Evolutionary conservation across 2,888 invertebrate genomes (phyloP).

Genomic region (Polia nebulosa): DNA sequence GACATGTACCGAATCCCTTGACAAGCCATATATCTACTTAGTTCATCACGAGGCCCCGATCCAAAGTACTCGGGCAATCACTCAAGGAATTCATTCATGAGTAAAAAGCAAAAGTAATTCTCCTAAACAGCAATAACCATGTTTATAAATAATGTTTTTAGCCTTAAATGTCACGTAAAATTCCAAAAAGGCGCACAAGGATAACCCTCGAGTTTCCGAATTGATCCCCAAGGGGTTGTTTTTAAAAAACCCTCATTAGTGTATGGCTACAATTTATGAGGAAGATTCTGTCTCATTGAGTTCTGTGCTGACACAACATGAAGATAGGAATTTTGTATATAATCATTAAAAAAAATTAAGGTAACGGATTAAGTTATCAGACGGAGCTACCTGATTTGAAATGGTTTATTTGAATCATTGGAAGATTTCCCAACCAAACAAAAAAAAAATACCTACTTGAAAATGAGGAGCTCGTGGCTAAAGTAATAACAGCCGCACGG

Average conservation of each 20-base stretch:
- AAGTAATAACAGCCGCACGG: no score
- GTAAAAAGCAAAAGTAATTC: not conserved
- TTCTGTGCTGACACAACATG: not conserved
- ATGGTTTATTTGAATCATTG: no score
- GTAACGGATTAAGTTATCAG: not conserved
- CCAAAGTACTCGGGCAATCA: not conserved
- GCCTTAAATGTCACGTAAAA: not conserved
- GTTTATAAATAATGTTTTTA: not conserved
- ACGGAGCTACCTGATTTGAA: no score
- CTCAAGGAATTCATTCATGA: not conserved
- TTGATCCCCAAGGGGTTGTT: slow-evolving; percentile 35
- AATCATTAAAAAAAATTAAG: no score
- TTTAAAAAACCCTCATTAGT: slow-evolving; percentile 28
- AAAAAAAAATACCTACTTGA: no score
- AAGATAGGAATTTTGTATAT: not conserved
- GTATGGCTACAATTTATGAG: slow-evolving; percentile 11
- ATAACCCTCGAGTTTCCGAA: slow-evolving; percentile 16
- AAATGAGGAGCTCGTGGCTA: no score
- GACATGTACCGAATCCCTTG: not conserved
- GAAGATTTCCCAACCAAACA: no score
- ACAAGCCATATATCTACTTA: not conserved
- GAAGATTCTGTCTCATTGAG: not conserved
- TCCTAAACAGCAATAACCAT: not conserved
- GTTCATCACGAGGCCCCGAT: not conserved
- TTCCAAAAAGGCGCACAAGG: not conserved